These are phyloP conservation scores for Conops quadrifasciatus DNA, from an alignment of 2,888 invertebrate species.

Conservation along the genomic window DNA sequence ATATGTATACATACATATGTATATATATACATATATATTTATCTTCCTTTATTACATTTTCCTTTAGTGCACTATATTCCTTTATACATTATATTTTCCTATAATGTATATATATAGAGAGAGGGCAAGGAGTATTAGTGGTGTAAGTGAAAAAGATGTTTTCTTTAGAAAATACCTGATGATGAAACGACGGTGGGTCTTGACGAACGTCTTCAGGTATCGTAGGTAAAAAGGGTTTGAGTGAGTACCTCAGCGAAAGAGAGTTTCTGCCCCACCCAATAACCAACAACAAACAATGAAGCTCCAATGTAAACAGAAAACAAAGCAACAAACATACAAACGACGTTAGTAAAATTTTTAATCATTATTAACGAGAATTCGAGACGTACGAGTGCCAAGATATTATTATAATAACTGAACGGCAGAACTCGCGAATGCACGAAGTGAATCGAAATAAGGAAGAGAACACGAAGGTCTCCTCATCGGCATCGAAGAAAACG, in stretches of 20 bases:
- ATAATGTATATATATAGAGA: no score
- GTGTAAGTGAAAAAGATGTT: slow-evolving; percentile 10
- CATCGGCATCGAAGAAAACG: background rate
- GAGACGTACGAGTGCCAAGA: slow-evolving; percentile 57
- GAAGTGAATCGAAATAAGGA: background rate
- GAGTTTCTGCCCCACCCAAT: slow-evolving; percentile 24
- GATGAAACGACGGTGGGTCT: no score
- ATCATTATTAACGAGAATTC: slow-evolving; percentile 63
- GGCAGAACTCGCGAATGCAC: background rate
- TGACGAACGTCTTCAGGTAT: slow-evolving; percentile 1
- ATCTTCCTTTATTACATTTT: no score
- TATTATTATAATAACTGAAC: slow-evolving; percentile 28
- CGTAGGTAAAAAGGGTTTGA: background rate
- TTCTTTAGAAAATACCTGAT: no score
- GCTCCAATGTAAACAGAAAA: background rate
- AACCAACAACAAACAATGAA: slow-evolving; percentile 27
- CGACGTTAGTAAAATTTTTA: slow-evolving; percentile 50
- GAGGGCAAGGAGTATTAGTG: no score
- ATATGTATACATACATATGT: no score
- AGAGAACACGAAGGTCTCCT: background rate
- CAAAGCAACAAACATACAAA: slow-evolving; percentile 38
- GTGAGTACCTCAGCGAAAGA: slow-evolving; percentile 16
- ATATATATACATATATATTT: no score
- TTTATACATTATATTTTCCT: no score
- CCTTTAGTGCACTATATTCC: no score